phyloP scores from a whole-genome alignment of 2,113 vertebrate genomes.

The Oncorhynchus mykiss region DNA sequence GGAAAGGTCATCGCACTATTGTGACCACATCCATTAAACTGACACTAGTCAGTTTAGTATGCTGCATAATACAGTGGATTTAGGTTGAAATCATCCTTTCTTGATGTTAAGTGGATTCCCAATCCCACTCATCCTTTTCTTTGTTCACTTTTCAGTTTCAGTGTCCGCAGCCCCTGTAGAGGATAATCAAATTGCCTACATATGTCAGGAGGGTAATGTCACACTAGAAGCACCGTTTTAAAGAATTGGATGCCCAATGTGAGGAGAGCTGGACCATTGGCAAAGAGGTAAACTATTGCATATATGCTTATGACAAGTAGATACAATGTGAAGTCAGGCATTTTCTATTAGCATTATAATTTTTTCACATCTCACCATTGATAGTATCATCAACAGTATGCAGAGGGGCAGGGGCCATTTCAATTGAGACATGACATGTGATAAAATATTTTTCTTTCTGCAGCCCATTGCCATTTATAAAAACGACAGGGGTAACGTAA shows the following conservation, averaged over 20 bases:
- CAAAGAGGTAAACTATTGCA: constrained; percentile 15
- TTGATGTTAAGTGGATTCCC: too few species aligned
- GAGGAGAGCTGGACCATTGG: background rate
- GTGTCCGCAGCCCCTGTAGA: background rate
- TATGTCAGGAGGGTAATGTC: background rate
- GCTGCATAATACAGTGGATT: too few species aligned
- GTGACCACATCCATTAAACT: too few species aligned
- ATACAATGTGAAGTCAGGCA: too few species aligned
- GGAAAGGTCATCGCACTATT: too few species aligned
- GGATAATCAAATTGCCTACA: background rate
- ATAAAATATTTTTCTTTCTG: background rate
- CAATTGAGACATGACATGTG: background rate
- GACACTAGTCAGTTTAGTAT: too few species aligned
- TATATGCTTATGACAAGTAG: too few species aligned
- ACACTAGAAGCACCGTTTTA: background rate
- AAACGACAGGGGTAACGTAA: accelerated
- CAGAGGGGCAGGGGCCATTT: too few species aligned
- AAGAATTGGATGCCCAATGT: background rate
- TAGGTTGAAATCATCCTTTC: too few species aligned
- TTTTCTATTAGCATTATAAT: too few species aligned
- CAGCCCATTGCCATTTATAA: constrained; percentile 28
- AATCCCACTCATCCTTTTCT: background rate
- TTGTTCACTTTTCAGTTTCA: background rate
- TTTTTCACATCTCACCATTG: too few species aligned
- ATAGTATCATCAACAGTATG: too few species aligned